Evolutionary conservation across 2,113 vertebrate species (phyloP).

Genomic region (Rynchops niger): DNA sequence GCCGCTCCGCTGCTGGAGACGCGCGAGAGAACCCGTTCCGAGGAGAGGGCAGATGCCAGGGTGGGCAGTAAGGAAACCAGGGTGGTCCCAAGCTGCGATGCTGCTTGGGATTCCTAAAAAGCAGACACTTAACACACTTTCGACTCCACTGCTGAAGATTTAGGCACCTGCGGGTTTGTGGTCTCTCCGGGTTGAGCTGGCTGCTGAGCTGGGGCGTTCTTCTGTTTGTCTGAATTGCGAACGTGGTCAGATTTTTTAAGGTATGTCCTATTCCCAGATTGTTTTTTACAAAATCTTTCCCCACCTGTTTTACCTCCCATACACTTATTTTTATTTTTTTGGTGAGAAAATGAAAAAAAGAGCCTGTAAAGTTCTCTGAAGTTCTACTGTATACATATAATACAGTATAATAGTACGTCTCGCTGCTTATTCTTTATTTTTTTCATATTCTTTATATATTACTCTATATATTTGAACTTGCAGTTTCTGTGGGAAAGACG

Average conservation of each 20-base stretch:
- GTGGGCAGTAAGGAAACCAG: not conserved
- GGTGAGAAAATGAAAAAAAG: not conserved
- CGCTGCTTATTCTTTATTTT: not conserved
- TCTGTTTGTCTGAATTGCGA: not conserved
- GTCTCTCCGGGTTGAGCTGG: not conserved
- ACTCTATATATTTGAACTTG: too few species aligned
- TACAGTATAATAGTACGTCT: fast-evolving
- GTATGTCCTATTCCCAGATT: not conserved
- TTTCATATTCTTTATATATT: too few species aligned
- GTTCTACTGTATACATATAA: not conserved
- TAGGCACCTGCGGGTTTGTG: not conserved
- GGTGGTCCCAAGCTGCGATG: fast-evolving
- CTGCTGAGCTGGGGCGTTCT: not conserved
- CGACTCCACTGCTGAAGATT: not conserved
- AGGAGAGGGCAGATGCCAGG: not conserved
- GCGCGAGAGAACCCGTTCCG: not conserved
- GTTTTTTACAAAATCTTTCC: not conserved
- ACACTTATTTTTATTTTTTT: too few species aligned
- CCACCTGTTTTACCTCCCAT: not conserved
- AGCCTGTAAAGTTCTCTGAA: not conserved
- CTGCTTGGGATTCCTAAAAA: not conserved
- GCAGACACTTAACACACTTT: not conserved
- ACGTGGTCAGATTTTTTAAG: not conserved
- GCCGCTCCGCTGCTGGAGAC: not conserved
- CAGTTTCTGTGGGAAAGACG: not conserved